A percentile compares a stretch with the other conserved stretches of the same genome.
Evolutionary conservation across 2,113 vertebrate species (phyloP).

Genomic region (Anhinga anhinga): DNA sequence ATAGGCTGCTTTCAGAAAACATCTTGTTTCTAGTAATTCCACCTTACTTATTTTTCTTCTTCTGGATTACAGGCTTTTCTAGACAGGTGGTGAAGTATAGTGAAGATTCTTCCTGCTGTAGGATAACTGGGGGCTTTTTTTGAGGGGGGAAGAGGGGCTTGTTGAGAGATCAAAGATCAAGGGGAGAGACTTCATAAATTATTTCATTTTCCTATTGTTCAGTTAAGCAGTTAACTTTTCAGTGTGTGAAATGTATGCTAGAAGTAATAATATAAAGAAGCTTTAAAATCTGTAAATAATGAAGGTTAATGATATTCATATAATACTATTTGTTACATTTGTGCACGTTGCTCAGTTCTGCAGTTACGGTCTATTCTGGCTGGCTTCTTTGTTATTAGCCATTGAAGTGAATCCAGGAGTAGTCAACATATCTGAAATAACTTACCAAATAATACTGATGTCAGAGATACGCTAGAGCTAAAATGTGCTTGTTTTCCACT

Average conservation of each 20-base stretch:
- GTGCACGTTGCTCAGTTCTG: background rate
- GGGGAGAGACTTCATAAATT: background rate
- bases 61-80: background rate
- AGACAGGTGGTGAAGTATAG: background rate
- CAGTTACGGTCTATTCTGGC: background rate
- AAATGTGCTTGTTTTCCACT: background rate
- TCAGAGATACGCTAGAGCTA: background rate
- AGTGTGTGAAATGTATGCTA: background rate
- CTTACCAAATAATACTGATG: background rate
- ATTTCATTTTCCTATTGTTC: background rate
- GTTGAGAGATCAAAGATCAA: background rate
- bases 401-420: background rate
- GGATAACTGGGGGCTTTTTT: background rate
- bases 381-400: background rate
- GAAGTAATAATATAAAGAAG: background rate
- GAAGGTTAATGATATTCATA: background rate
- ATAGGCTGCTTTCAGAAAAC: background rate
- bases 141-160: fast-evolving
- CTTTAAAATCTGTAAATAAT: background rate
- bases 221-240: background rate
- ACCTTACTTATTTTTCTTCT: background rate
- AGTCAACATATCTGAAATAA: background rate
- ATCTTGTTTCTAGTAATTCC: background rate
- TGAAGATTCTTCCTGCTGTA: background rate
- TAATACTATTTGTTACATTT: background rate